phyloP scores from a whole-genome alignment of 2,797 vertebrate species.

The Gallinago stenura region DNA sequence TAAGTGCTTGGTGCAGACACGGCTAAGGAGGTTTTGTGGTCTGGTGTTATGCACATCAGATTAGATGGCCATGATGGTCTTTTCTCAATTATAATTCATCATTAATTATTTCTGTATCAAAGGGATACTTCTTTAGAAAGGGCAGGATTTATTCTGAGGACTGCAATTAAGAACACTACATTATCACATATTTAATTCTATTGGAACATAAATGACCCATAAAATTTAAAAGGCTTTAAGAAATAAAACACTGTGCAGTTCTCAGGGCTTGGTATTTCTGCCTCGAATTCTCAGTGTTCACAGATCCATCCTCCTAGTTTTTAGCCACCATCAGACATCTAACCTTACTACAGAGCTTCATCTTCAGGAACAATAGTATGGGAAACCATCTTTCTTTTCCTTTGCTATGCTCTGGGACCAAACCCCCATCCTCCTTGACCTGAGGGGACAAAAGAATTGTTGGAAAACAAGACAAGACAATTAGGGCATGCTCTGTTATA shows the following conservation, averaged over 20 bases:
- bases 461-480: not conserved
- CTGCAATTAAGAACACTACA: conserved; percentile 39
- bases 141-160: conserved; percentile 32
- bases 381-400: not conserved
- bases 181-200: conserved; percentile 44
- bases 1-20: not conserved
- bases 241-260: not conserved
- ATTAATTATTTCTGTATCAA: conserved; percentile 46
- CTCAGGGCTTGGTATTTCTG: not conserved
- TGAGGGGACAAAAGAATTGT: not conserved
- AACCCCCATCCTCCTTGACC: rapidly evolving
- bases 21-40: conserved; percentile 8
- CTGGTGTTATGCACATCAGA: not conserved
- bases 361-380: not conserved
- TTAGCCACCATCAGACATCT: not conserved
- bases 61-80: not conserved
- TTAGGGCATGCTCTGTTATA: not conserved
- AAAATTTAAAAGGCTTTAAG: conserved; percentile 27
- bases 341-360: not conserved
- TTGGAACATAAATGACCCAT: conserved; percentile 31
- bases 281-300: not conserved
- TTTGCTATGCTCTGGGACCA: not conserved
- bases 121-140: conserved; percentile 23
- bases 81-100: conserved; percentile 27
- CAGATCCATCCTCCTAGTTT: not conserved